Percentiles rank a stretch among this genome's conserved stretches.
phyloP scores from a whole-genome alignment of 1,140 invertebrate genomes.

The Physella acuta region DNA sequence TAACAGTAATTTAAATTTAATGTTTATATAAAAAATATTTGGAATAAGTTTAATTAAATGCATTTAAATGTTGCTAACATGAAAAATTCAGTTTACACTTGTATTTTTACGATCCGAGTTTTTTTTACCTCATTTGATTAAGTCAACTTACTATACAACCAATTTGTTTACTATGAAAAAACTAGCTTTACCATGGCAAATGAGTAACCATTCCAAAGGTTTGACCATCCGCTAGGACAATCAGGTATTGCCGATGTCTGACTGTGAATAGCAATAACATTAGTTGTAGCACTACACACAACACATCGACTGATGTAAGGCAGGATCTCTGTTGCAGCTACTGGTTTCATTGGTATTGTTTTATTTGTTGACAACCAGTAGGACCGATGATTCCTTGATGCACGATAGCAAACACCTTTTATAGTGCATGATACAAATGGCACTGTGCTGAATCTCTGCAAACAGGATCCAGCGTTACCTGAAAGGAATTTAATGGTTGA shows the following conservation, averaged over 20 bases:
- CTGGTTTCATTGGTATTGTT: constrained; percentile 88
- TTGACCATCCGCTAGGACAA: constrained; percentile 88
- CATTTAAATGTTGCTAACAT: too few relatives aligned
- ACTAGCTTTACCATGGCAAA: constrained; percentile 88
- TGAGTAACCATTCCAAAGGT: constrained; percentile 95
- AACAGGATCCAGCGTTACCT: constrained; percentile 82
- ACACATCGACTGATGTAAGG: constrained; percentile 87
- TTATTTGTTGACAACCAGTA: constrained; percentile 95
- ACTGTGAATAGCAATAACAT: constrained; percentile 74
- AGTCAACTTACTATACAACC: too few relatives aligned
- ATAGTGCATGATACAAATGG: constrained; percentile 95
- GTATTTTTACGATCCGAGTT: too few relatives aligned
- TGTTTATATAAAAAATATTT: too few relatives aligned
- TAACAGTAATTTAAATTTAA: too few relatives aligned
- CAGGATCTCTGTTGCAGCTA: constrained; percentile 72
- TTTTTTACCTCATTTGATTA: too few relatives aligned
- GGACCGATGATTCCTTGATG: constrained; percentile 91
- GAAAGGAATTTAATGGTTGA: constrained; percentile 21
- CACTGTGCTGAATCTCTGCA: constrained; percentile 93
- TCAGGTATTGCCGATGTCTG: constrained; percentile 83
- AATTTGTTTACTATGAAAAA: too few relatives aligned
- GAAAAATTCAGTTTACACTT: not conserved
- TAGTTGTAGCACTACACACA: constrained; percentile 90
- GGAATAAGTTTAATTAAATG: too few relatives aligned
- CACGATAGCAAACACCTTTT: constrained; percentile 96